phyloP scores from a whole-genome alignment of 2,113 vertebrate genomes.

The Rattus norvegicus region DNA sequence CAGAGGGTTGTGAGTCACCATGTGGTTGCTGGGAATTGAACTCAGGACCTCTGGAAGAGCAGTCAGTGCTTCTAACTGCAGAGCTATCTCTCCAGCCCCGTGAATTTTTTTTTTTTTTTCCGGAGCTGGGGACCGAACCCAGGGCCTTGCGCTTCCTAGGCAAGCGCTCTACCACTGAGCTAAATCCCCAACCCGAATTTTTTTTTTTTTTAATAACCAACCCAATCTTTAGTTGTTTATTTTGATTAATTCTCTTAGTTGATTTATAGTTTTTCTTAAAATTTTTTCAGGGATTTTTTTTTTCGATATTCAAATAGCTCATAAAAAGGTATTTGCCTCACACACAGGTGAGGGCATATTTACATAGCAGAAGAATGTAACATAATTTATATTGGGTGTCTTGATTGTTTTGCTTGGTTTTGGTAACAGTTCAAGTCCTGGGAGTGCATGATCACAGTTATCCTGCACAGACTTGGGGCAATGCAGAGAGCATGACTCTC shows the following conservation, averaged over 20 bases:
- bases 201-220: neutral
- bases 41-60: no score
- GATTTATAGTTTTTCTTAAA: neutral
- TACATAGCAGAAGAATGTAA: neutral
- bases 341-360: neutral
- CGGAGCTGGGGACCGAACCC: no score
- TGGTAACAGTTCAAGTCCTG: neutral
- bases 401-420: constrained; percentile 26
- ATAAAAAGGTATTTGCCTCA: neutral
- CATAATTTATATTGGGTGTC: neutral
- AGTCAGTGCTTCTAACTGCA: no score
- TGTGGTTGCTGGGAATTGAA: no score
- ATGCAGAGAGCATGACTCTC: neutral
- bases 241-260: constrained; percentile 32
- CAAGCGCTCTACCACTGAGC: no score
- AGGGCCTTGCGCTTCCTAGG: no score
- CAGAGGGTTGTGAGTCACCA: no score
- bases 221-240: neutral
- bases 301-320: neutral
- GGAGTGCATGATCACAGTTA: neutral
- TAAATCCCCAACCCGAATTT: no score
- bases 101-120: no score
- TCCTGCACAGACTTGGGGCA: neutral
- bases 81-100: no score
- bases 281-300: neutral